Evolutionary conservation across 2,888 invertebrate species (phyloP).

Genomic region (Congeria kusceri): DNA sequence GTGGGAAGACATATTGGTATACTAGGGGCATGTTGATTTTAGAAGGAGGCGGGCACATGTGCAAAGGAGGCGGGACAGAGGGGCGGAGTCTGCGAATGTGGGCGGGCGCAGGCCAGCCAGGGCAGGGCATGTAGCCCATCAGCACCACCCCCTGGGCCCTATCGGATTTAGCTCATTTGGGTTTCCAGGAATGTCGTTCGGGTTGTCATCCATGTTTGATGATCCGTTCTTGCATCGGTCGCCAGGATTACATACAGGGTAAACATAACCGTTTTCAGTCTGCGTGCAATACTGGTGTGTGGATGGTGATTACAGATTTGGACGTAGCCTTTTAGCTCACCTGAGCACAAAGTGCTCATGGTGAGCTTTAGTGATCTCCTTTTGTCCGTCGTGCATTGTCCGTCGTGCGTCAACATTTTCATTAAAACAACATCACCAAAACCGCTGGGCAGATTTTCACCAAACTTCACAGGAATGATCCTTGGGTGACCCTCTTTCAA

Average conservation of each 20-base stretch:
- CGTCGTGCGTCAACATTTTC: too few relatives aligned
- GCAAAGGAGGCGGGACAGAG: constrained; percentile 60
- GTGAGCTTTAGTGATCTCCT: too few relatives aligned
- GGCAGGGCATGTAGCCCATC: constrained; percentile 57
- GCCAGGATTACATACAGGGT: constrained; percentile 69
- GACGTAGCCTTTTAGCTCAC: too few relatives aligned
- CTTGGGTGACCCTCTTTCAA: too few relatives aligned
- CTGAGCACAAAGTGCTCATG: too few relatives aligned
- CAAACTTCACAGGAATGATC: too few relatives aligned
- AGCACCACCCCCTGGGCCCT: constrained; percentile 46
- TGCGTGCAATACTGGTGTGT: too few relatives aligned
- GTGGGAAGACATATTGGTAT: too few relatives aligned
- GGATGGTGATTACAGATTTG: too few relatives aligned
- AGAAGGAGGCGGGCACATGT: constrained; percentile 56
- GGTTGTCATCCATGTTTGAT: constrained; percentile 74
- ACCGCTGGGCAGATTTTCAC: too few relatives aligned
- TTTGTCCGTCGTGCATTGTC: too few relatives aligned
- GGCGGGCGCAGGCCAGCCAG: constrained; percentile 59
- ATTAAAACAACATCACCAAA: too few relatives aligned
- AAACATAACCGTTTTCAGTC: constrained; percentile 31
- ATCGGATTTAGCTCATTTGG: constrained; percentile 67
- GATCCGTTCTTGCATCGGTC: constrained; percentile 67
- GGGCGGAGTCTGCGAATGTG: constrained; percentile 50
- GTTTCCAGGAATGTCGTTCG: constrained; percentile 71
- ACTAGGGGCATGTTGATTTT: constrained; percentile 39